Percentiles rank a stretch among this genome's conserved stretches.
Conservation (phyloP, 2,888 invertebrate species). For the Zygogramma bicolorata region DNA sequence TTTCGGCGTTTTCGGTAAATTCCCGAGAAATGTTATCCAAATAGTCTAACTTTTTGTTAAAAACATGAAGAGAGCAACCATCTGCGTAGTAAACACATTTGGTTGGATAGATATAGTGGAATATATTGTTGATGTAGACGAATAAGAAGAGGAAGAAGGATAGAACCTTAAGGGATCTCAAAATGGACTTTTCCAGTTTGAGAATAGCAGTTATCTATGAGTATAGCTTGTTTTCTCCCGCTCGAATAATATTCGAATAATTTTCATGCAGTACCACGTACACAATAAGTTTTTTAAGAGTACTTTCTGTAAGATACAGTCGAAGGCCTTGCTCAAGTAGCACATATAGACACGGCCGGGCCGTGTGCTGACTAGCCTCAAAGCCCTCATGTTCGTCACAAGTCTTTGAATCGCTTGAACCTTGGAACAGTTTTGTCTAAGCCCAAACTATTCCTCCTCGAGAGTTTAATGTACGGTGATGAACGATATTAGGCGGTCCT, state of each 20-base stretch:
- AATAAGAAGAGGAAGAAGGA: background rate
- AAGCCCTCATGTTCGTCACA: background rate
- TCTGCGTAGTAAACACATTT: too few relatives aligned
- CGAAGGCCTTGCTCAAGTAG: background rate
- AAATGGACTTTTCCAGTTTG: background rate
- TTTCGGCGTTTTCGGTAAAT: too few relatives aligned
- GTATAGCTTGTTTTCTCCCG: background rate
- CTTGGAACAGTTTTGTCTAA: background rate
- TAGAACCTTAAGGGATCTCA: background rate
- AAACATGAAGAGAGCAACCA: too few relatives aligned
- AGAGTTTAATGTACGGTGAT: background rate
- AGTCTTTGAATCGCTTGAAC: conserved; percentile 2
- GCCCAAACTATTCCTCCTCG: background rate
- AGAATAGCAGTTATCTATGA: conserved; percentile 13
- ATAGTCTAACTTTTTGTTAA: background rate
- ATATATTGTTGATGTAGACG: too few relatives aligned
- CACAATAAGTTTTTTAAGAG: background rate
- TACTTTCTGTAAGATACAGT: conserved; percentile 1
- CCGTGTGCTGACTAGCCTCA: too few relatives aligned
- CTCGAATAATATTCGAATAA: too few relatives aligned
- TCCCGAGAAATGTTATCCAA: too few relatives aligned
- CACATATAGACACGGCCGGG: background rate
- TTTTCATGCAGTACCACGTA: background rate
- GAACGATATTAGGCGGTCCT: background rate
- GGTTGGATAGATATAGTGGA: too few relatives aligned